A percentile compares a stretch with the other conserved stretches of the same genome.
Conservation (phyloP, 1,140 invertebrate genomes). For the Drosophila kurseongensis region DNA sequence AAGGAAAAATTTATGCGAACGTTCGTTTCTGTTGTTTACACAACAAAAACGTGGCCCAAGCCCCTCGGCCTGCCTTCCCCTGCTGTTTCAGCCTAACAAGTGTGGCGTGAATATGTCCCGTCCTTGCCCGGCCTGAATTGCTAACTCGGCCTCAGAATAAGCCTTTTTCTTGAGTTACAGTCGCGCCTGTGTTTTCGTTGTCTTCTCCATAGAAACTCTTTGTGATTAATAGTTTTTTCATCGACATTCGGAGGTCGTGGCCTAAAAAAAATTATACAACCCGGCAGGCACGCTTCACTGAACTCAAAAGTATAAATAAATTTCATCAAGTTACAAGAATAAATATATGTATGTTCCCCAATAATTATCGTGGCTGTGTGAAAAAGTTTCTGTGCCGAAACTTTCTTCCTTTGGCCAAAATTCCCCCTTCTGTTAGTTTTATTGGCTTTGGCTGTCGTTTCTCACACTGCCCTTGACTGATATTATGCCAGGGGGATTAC, state of each 20-base stretch:
- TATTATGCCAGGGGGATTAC: slow-evolving; percentile 61
- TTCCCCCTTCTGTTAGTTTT: slow-evolving; percentile 33
- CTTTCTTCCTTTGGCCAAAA: slow-evolving; percentile 14
- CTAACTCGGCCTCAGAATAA: slow-evolving; percentile 23
- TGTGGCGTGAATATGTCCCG: slow-evolving; percentile 53
- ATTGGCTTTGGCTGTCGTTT: slow-evolving; percentile 50
- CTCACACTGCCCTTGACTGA: slow-evolving; percentile 51
- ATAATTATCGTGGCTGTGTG: slow-evolving; percentile 34
- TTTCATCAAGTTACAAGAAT: slow-evolving; percentile 15
- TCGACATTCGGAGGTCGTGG: slow-evolving; percentile 31
- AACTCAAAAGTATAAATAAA: slow-evolving; percentile 49
- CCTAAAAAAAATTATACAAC: slow-evolving; percentile 33
- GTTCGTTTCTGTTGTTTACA: slow-evolving; percentile 71
- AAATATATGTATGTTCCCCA: slow-evolving; percentile 26
- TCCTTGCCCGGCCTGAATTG: slow-evolving; percentile 20
- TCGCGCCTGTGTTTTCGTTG: slow-evolving; percentile 11
- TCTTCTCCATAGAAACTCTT: slow-evolving; percentile 10
- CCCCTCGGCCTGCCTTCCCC: background rate
- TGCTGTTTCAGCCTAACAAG: slow-evolving; percentile 37
- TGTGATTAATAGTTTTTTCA: slow-evolving; percentile 59
- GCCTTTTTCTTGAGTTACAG: slow-evolving; percentile 19
- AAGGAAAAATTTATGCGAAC: slow-evolving; percentile 71
- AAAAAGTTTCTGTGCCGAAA: slow-evolving; percentile 28
- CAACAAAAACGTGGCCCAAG: slow-evolving; percentile 36
- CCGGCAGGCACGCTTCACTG: slow-evolving; percentile 20